These are phyloP conservation scores for Drosophila oshimai DNA, from an alignment of 1,140 invertebrate species.

Conservation along the genomic window DNA sequence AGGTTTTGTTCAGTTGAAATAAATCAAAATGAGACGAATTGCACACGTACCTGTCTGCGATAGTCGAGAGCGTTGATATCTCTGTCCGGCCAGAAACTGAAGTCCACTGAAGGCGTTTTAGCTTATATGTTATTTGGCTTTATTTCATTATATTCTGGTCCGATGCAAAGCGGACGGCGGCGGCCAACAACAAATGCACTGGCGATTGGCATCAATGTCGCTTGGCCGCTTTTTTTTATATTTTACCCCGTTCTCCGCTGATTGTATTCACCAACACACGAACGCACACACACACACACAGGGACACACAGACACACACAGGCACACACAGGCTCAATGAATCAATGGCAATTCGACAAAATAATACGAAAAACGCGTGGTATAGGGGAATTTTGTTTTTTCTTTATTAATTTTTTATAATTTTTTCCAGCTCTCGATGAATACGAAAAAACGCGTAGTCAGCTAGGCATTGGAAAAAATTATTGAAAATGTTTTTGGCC, in stretches of 20 bases:
- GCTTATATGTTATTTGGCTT: constrained; percentile 48
- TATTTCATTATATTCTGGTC: constrained; percentile 54
- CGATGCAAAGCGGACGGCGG: constrained; percentile 43
- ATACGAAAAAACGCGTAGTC: constrained; percentile 58
- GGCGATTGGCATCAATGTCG: constrained; percentile 74
- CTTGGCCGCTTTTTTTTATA: constrained; percentile 65
- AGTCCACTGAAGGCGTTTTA: constrained; percentile 73
- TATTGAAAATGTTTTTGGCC: constrained; percentile 53
- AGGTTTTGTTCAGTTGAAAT: constrained; percentile 34
- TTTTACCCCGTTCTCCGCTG: neutral
- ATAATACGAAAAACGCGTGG: constrained; percentile 64
- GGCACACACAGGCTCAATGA: constrained; percentile 34
- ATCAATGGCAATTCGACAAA: constrained; percentile 48
- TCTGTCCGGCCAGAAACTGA: constrained; percentile 53
- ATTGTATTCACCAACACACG: constrained; percentile 29
- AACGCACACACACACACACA: constrained; percentile 15
- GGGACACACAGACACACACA: constrained; percentile 6
- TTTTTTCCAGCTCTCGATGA: constrained; percentile 2
- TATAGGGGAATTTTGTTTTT: constrained; percentile 27
- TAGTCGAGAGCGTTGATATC: constrained; percentile 58
- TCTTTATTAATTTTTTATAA: constrained; percentile 16
- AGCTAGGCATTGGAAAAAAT: constrained; percentile 50
- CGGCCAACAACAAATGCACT: constrained; percentile 45
- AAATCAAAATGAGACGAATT: constrained; percentile 67
- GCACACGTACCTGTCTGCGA: constrained; percentile 62